These are phyloP conservation scores for Notodonta dromedarius DNA, from an alignment of 2,888 invertebrate genomes.

Conservation along the genomic window DNA sequence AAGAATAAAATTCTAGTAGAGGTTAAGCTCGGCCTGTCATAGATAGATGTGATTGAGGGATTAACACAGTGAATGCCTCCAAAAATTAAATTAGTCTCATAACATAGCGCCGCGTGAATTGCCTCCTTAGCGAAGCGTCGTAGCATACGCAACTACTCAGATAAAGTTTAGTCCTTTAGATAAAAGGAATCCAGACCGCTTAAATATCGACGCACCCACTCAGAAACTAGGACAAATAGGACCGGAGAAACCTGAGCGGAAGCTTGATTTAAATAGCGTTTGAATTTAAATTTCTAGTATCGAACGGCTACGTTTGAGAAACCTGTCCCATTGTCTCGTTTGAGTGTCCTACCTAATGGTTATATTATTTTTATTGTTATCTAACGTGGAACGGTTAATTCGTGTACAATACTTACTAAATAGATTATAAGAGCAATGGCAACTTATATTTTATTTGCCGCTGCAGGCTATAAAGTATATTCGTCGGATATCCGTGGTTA, in stretches of 20 bases:
- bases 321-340: not conserved
- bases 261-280: not conserved
- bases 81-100: too few species aligned
- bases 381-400: not conserved
- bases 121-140: not conserved
- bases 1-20: too few species aligned
- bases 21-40: not conserved
- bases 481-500: too few species aligned
- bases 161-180: not conserved
- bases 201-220: not conserved
- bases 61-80: too few species aligned
- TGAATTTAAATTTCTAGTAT: not conserved
- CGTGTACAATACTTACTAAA: not conserved
- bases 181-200: not conserved
- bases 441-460: too few species aligned
- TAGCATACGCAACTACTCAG: not conserved
- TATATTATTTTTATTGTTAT: not conserved
- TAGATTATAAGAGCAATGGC: too few species aligned
- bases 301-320: not conserved
- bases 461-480: too few species aligned
- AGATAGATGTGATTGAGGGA: too few species aligned
- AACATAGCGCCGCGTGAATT: not conserved
- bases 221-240: slow-evolving; percentile 2
- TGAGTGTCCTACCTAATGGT: not conserved
- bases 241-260: slow-evolving; percentile 4